Conservation (phyloP, 2,888 invertebrate genomes). For the Prosapia bicincta region DNA sequence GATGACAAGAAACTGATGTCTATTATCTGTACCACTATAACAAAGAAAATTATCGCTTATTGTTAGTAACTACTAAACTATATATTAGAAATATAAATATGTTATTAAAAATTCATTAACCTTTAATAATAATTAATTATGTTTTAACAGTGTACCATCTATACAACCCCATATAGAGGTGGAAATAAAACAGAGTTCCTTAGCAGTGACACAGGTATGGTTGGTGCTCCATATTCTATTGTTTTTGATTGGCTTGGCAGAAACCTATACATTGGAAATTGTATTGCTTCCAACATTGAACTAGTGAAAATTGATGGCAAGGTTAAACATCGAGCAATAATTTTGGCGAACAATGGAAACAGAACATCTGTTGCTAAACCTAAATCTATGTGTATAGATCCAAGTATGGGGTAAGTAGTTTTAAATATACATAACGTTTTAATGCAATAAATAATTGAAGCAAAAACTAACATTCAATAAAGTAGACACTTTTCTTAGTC, state of each 20-base stretch:
- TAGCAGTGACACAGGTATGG: slow-evolving; percentile 77
- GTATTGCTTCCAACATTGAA: slow-evolving; percentile 86
- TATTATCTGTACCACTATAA: too few relatives aligned
- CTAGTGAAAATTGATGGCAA: slow-evolving; percentile 83
- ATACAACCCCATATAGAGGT: slow-evolving; percentile 77
- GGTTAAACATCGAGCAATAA: slow-evolving; percentile 74
- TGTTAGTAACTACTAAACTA: too few relatives aligned
- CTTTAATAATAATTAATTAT: too few relatives aligned
- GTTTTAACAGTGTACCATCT: slow-evolving; percentile 80
- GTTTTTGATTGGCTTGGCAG: slow-evolving; percentile 97
- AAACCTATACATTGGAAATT: slow-evolving; percentile 90
- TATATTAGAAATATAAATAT: too few relatives aligned
- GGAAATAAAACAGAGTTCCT: slow-evolving; percentile 81
- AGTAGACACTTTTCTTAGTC: too few relatives aligned
- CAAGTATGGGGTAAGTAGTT: slow-evolving; percentile 72
- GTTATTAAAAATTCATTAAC: neutral
- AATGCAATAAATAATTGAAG: too few relatives aligned
- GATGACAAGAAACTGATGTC: too few relatives aligned
- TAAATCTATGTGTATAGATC: slow-evolving; percentile 83
- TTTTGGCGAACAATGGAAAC: slow-evolving; percentile 87
- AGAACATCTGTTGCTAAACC: slow-evolving; percentile 84
- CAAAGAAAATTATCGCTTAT: too few relatives aligned
- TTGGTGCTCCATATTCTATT: slow-evolving; percentile 85
- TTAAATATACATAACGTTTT: too few relatives aligned
- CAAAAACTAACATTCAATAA: too few relatives aligned